phyloP scores from a whole-genome alignment of 1,140 invertebrate species.

The Macrostomum lignano region DNA sequence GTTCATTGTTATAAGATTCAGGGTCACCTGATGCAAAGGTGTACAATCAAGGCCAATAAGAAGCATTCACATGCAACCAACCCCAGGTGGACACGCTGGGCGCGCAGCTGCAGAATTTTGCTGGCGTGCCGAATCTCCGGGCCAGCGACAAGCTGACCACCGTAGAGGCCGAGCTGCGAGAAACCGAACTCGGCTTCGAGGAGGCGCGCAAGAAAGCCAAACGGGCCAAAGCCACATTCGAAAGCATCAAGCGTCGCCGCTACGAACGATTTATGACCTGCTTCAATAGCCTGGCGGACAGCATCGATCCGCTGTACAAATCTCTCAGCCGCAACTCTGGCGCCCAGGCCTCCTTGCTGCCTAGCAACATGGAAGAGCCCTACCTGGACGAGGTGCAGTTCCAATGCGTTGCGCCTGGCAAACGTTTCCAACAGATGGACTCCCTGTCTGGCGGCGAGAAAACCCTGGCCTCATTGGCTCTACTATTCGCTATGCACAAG shows the following conservation, averaged over 20 bases:
- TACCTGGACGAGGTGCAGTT: slow-evolving; percentile 89
- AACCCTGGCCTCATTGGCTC: slow-evolving; percentile 75
- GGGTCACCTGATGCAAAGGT: too few relatives aligned
- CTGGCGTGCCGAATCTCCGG: slow-evolving; percentile 91
- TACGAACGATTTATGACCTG: slow-evolving; percentile 75
- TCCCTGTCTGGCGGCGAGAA: slow-evolving; percentile 95
- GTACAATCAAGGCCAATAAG: too few relatives aligned
- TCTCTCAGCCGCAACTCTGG: slow-evolving; percentile 77
- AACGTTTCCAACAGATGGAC: slow-evolving; percentile 79
- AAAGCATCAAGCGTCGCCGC: slow-evolving; percentile 70
- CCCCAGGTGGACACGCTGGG: too few relatives aligned
- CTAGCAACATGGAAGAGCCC: slow-evolving; percentile 92
- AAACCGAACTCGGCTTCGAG: slow-evolving; percentile 88
- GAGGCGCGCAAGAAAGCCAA: slow-evolving; percentile 65
- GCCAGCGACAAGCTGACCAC: slow-evolving; percentile 50
- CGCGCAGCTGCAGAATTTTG: too few relatives aligned
- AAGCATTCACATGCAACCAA: too few relatives aligned
- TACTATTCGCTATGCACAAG: slow-evolving; percentile 83
- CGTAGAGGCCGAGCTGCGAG: slow-evolving; percentile 66
- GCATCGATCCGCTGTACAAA: slow-evolving; percentile 95
- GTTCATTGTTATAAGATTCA: too few relatives aligned
- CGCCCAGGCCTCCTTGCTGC: slow-evolving; percentile 50
- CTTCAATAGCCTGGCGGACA: slow-evolving; percentile 81
- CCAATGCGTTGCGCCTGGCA: slow-evolving; percentile 91
- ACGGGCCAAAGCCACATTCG: slow-evolving; percentile 70